Evolutionary conservation across 2,113 vertebrate species (phyloP).

Genomic region (Lota lota): DNA sequence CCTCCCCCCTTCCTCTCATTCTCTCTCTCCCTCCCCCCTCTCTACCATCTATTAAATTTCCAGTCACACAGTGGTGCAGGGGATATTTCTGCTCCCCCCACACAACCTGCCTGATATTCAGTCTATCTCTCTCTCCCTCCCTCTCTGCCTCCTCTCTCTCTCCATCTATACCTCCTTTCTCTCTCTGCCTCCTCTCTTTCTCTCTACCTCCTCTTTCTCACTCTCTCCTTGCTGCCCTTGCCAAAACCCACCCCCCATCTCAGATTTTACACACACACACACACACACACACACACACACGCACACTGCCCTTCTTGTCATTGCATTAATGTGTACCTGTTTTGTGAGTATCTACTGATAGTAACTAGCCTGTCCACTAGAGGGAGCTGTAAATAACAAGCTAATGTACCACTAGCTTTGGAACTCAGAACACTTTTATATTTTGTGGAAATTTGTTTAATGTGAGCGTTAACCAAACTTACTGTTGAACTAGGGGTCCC

Average conservation of each 20-base stretch:
- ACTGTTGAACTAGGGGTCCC: too few relatives aligned
- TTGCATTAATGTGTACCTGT: too few relatives aligned
- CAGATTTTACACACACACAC: not conserved
- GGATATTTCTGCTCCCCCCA: conserved; percentile 74
- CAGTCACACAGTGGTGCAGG: conserved; percentile 82
- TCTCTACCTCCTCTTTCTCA: not conserved
- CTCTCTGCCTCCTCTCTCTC: conserved; percentile 33
- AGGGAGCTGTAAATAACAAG: too few relatives aligned
- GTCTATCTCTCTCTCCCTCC: conserved; percentile 38
- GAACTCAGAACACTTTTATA: too few relatives aligned
- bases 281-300: conserved; percentile 1
- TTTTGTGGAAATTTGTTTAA: too few relatives aligned
- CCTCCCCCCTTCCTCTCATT: conserved; percentile 40
- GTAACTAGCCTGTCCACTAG: too few relatives aligned
- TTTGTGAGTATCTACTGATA: too few relatives aligned
- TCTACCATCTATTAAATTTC: conserved; percentile 77
- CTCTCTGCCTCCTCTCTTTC: conserved; percentile 33
- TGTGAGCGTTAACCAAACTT: too few relatives aligned
- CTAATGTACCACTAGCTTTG: too few relatives aligned
- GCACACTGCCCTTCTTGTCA: conserved; percentile 2
- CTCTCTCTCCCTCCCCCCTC: conserved; percentile 47
- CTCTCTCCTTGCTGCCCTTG: not conserved
- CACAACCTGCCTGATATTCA: conserved; percentile 34
- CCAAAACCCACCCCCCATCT: not conserved
- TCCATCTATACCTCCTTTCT: conserved; percentile 35